phyloP scores from a whole-genome alignment of 2,888 invertebrate genomes.

The Neria commutata region DNA sequence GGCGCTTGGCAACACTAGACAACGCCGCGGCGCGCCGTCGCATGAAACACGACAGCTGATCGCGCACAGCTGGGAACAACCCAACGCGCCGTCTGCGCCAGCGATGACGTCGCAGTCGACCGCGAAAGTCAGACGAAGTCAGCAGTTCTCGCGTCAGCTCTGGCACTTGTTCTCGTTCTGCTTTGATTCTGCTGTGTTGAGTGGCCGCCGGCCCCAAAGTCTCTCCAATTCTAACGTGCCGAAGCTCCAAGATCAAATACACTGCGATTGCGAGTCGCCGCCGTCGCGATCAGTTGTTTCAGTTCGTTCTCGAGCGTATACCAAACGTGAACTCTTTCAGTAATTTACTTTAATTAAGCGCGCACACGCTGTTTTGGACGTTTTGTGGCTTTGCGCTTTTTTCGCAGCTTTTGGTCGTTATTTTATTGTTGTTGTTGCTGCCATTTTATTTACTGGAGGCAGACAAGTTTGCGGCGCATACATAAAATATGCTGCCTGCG shows the following conservation, averaged over 20 bases:
- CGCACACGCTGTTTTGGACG: not conserved
- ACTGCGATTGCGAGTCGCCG: not conserved
- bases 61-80: too few species aligned
- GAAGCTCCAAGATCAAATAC: not conserved
- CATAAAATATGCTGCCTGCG: too few species aligned
- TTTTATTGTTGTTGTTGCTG: slow-evolving; percentile 12
- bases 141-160: too few species aligned
- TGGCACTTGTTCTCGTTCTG: too few species aligned
- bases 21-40: too few species aligned
- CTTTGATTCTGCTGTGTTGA: too few species aligned
- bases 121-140: too few species aligned
- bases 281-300: not conserved
- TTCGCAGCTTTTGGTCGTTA: slow-evolving; percentile 1
- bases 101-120: too few species aligned
- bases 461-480: slow-evolving; percentile 19
- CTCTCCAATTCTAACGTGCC: not conserved
- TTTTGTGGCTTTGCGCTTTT: too few species aligned
- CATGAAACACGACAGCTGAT: too few species aligned
- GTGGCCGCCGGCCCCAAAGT: not conserved
- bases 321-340: not conserved
- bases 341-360: not conserved
- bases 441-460: slow-evolving; percentile 2
- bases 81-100: too few species aligned
- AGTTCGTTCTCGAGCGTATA: not conserved
- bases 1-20: too few species aligned